These are phyloP conservation scores for Notiomystis cincta DNA, from an alignment of 2,113 vertebrate genomes.

Conservation along the genomic window DNA sequence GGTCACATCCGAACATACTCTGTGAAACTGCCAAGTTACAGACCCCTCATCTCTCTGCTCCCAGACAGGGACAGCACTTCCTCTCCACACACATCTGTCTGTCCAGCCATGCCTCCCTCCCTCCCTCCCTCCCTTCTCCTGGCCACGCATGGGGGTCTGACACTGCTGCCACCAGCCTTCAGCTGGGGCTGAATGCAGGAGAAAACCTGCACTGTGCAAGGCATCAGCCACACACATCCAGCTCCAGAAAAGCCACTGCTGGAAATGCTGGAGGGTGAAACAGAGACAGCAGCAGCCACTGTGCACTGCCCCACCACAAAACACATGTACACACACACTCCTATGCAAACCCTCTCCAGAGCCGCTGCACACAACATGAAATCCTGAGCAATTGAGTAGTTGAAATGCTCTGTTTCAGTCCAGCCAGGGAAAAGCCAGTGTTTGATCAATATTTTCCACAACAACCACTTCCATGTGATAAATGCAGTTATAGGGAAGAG, in stretches of 20 bases:
- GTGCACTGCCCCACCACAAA: background rate
- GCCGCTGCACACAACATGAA: background rate
- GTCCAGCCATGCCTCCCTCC: background rate
- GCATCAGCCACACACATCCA: background rate
- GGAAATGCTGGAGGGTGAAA: background rate
- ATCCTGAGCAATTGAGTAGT: constrained; percentile 29
- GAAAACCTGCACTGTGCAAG: background rate
- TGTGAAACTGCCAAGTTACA: background rate
- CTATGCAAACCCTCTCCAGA: background rate
- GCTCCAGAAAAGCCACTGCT: background rate
- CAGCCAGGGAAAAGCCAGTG: constrained; percentile 64
- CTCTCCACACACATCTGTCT: background rate
- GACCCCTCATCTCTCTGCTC: background rate
- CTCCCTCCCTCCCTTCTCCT: background rate
- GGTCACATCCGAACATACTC: background rate
- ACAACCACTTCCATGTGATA: constrained; percentile 76
- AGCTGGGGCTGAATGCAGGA: background rate
- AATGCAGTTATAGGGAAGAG: constrained; percentile 70
- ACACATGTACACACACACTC: accelerated
- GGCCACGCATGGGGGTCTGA: accelerated
- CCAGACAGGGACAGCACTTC: accelerated
- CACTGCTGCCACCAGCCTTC: accelerated
- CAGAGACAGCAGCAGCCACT: background rate
- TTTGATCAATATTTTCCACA: constrained; percentile 78
- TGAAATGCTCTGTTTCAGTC: constrained; percentile 55